Conservation (phyloP, 2,113 vertebrate genomes). For the Fulica atra region DNA sequence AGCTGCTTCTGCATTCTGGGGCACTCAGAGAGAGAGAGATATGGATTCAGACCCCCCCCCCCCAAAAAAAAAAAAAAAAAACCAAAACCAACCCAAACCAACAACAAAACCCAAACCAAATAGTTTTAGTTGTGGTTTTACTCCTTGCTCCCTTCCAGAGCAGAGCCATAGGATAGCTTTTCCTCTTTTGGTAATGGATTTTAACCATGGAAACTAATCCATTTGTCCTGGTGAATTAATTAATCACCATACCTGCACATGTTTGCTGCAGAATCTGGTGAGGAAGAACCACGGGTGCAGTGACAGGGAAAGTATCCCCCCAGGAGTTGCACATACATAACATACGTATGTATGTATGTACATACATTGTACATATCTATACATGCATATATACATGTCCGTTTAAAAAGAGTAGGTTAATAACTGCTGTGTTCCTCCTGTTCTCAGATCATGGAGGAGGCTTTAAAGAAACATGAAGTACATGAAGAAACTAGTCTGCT, state of each 20-base stretch:
- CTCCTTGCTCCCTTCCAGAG: background rate
- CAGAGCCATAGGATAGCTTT: background rate
- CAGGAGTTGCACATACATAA: background rate
- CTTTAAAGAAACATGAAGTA: background rate
- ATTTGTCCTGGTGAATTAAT: background rate
- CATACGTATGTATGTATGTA: too few relatives aligned
- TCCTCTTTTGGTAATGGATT: background rate
- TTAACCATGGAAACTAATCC: background rate
- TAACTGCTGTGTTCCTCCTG: background rate
- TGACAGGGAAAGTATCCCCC: background rate
- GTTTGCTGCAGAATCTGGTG: background rate
- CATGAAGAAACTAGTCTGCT: background rate
- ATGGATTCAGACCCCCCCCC: background rate
- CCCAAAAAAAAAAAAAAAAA: background rate
- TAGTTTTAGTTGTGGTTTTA: background rate
- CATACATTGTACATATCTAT: background rate
- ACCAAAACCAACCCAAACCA: too few relatives aligned
- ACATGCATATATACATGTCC: too few relatives aligned
- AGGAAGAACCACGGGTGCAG: background rate
- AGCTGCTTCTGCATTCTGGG: background rate
- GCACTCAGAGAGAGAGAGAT: background rate
- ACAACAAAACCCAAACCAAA: background rate
- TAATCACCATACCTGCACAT: background rate
- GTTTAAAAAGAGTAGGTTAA: background rate
- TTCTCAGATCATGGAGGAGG: background rate